Base-by-base conservation (phyloP, 2,797 vertebrate genomes). In the Fundulus diaphanus region DNA sequence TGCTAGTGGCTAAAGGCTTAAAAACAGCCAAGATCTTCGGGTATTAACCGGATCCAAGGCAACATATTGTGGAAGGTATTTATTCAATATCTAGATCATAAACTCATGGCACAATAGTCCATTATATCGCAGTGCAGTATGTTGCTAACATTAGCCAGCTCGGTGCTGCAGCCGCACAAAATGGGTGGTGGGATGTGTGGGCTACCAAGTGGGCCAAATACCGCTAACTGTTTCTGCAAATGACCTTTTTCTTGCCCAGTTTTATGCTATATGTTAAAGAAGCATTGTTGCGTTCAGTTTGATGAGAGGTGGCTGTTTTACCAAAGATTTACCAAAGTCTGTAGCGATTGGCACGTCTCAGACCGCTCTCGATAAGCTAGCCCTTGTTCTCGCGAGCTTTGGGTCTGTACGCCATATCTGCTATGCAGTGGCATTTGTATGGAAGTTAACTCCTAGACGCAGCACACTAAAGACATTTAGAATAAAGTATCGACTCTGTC, bases 1-100 rank as follows among this genome's bases (percentile, higher is more conserved):
- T 49, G 18, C 11, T 9, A 24, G 31, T 16, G 40, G 29, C 11
- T 2, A 16, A 37, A 6, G 15, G 3, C 59, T 68, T 63, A 46
- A 65, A 74, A 44, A 7, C 44, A 68, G 7, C 42, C 13, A 5
- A 46, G 52, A 77, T 16, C 11, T 31, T 42, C n/a, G 20, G 1
- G 11, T 31, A 40, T 46, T 77, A 52, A 5, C 48, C 44, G 67
- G 69, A 59, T 1, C 8, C 0, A 3, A 69, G 1, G 27, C 57
- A 48, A 2, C 20, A 68, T 16, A 0, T 9, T 11, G 65, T 66
- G 15, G 76, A 74, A 90, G 90, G 89, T 91, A 91, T 82, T 81
- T 79, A 70, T 54, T 54, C 7, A 61, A 27, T 6, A 56, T 33
- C 9, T 20, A 52, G 3, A 15, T 48, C 6, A 27, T 3, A 1